A percentile compares a stretch with the other conserved stretches of the same genome.
Conservation (phyloP, 1,140 invertebrate species). For the Drosophila tristis region DNA sequence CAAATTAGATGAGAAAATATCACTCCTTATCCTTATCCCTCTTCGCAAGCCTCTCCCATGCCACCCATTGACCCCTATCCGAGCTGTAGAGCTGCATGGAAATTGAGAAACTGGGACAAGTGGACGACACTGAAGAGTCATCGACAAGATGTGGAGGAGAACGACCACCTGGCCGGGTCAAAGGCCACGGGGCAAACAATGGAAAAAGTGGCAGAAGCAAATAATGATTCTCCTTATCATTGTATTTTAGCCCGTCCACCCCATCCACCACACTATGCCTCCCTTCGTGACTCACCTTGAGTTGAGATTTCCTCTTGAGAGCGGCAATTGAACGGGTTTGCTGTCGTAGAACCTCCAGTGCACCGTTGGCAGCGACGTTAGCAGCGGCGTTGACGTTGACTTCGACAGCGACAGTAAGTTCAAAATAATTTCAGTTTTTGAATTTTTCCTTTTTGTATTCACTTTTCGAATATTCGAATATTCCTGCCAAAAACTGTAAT, state of each 20-base stretch:
- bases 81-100: constrained; percentile 7
- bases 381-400: neutral
- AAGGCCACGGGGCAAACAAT: constrained; percentile 49
- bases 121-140: constrained; percentile 42
- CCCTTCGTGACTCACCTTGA: constrained; percentile 70
- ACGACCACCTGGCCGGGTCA: constrained; percentile 42
- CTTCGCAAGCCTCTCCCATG: constrained; percentile 15
- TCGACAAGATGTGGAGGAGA: constrained; percentile 29
- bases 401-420: constrained; percentile 1
- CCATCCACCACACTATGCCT: no score
- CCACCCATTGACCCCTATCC: constrained; percentile 4
- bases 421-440: neutral
- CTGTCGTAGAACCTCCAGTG: constrained; percentile 81
- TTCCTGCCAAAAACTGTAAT: constrained; percentile 25
- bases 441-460: neutral
- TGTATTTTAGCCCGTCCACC: no score
- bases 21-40: constrained; percentile 25
- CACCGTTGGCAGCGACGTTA: constrained; percentile 16
- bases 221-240: constrained; percentile 19
- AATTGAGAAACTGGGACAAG: constrained; percentile 66
- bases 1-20: constrained; percentile 23
- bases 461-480: constrained; percentile 10
- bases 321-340: constrained; percentile 83
- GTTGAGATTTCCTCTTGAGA: constrained; percentile 83
- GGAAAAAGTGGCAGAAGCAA: constrained; percentile 14